phyloP scores from a whole-genome alignment of 2,888 invertebrate species.

The Empis stercorea region DNA sequence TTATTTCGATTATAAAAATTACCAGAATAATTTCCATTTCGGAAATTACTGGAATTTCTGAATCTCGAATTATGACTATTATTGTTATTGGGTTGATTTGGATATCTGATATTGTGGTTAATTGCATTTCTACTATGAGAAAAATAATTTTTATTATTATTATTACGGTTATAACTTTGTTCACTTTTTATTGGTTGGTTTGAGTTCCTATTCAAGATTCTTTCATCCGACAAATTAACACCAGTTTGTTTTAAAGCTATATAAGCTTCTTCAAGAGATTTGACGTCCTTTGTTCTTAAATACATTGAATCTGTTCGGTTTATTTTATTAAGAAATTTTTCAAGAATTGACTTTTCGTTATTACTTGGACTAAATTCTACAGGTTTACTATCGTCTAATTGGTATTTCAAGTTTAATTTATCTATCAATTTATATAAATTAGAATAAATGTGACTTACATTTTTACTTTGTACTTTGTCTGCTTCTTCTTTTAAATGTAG shows the following conservation, averaged over 20 bases:
- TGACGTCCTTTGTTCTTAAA: not conserved
- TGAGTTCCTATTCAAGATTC: not conserved
- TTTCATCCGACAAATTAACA: not conserved
- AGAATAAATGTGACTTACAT: slow-evolving; percentile 2
- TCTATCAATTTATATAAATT: slow-evolving; percentile 1
- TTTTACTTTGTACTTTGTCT: not conserved
- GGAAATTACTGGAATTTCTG: not conserved
- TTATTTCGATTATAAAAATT: not conserved
- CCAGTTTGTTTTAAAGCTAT: not conserved
- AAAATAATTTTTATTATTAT: too few species aligned
- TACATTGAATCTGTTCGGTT: not conserved
- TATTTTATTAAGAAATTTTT: not conserved
- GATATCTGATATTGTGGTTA: too few species aligned
- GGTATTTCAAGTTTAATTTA: slow-evolving; percentile 3
- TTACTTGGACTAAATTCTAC: not conserved
- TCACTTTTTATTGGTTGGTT: not conserved
- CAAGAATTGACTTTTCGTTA: slow-evolving; percentile 1
- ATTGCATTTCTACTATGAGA: too few species aligned
- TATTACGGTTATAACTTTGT: not conserved
- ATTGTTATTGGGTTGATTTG: not conserved
- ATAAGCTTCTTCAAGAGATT: not conserved
- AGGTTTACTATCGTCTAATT: not conserved
- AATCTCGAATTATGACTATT: not conserved
- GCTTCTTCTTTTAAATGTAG: slow-evolving; percentile 3
- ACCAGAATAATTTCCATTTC: not conserved